phyloP scores from a whole-genome alignment of 2,888 invertebrate genomes.

The Xylocampa areola region DNA sequence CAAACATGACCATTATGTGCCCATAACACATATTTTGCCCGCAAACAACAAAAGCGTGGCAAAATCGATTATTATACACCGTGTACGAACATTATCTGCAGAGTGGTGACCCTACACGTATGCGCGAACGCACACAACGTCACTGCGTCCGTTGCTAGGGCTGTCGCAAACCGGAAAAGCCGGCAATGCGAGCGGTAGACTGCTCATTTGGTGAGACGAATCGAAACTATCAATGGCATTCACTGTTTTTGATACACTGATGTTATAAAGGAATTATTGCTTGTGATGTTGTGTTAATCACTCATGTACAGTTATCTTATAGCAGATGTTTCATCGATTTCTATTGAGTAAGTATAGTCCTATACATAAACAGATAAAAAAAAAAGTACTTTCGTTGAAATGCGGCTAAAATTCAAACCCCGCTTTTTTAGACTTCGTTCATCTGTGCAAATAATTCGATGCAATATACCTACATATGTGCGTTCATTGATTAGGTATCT shows the following conservation, averaged over 20 bases:
- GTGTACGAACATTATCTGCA: constrained; percentile 7
- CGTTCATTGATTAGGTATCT: too few relatives aligned
- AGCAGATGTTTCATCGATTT: too few relatives aligned
- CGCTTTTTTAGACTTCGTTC: too few relatives aligned
- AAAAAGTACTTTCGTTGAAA: too few relatives aligned
- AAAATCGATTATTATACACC: constrained; percentile 24
- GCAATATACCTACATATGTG: too few relatives aligned
- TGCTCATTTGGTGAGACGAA: constrained; percentile 56
- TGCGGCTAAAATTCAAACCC: too few relatives aligned
- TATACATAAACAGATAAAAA: too few relatives aligned
- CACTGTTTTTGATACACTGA: constrained; percentile 19
- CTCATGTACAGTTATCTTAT: neutral
- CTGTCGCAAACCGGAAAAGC: constrained; percentile 58
- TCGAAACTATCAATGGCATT: constrained; percentile 39
- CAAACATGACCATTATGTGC: neutral
- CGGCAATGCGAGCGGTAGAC: constrained; percentile 48
- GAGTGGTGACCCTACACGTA: constrained; percentile 35
- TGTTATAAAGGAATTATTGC: constrained; percentile 12
- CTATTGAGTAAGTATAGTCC: too few relatives aligned
- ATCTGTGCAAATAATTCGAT: too few relatives aligned
- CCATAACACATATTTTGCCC: constrained; percentile 1
- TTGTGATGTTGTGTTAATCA: neutral
- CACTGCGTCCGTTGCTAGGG: constrained; percentile 20
- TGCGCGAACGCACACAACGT: constrained; percentile 24
- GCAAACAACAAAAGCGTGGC: constrained; percentile 14